Base-by-base conservation (phyloP, 2,888 invertebrate species). In the Ellobium chinense region DNA sequence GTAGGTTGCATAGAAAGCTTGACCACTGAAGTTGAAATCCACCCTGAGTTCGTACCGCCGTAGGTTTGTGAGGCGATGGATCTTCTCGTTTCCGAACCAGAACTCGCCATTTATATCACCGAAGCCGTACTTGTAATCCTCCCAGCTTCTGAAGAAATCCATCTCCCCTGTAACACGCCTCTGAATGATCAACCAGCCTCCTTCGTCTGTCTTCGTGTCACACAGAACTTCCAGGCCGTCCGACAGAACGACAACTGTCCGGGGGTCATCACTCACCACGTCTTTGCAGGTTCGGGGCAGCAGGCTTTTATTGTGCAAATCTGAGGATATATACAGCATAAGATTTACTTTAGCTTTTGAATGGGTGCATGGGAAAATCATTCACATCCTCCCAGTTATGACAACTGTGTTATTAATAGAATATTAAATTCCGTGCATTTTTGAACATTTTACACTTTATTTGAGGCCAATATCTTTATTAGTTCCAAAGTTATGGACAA, bases 21-120 rank as follows among this genome's bases (percentile, higher is more conserved):
- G 27, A n/a, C 39, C 39, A 24, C 65, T 31, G 54, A 31, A 65
- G n/a, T 14, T 54, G 0, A 75, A 9, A 37, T 75, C 75, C 1
- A 75, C 56, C 56, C 75, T 75, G 9, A 75, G 34, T 12, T 75
- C 5, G 56, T 75, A 75, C 14, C 34, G 63, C n/a, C 66, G 46
- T 36, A 12, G 24, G 5, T 14, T 36, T 2, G 76, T 76, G 18
- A 76, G 24, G 14, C 14, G 29, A 37, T 76, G 56, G 21, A 76
- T 76, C 14, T 56, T 68, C 34, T 76, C 76, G 36, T 76, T 76
- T 24, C 76, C 76, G 1, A 76, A 34, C 66, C 68, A 76, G 34
- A 58, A 76, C 21, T 76, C 56, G 2, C 66, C 68, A 9, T 5
- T 73, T 21, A 73, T 24, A 9, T 65, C n/a, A 14, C 76, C 76